phyloP scores from a whole-genome alignment of 1,140 invertebrate genomes.

The Aphelenchoides fujianensis region DNA sequence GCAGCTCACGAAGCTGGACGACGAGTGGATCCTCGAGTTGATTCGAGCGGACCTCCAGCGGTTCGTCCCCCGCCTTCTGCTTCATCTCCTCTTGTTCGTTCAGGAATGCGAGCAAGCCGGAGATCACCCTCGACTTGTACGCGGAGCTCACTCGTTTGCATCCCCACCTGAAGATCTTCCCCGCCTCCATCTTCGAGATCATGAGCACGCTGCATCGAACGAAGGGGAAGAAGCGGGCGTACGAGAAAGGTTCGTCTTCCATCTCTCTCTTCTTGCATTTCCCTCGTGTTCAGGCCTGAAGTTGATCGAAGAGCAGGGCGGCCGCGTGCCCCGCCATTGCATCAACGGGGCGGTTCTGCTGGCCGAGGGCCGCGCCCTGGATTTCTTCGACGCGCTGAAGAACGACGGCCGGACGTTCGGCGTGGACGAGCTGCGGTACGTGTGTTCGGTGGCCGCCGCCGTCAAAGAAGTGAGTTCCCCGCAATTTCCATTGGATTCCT shows the following conservation, averaged over 20 bases:
- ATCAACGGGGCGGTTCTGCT: background rate
- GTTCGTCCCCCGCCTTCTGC: background rate
- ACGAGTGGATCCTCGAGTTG: background rate
- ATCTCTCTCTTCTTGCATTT: background rate
- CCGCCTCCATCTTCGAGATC: background rate
- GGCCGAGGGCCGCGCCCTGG: background rate
- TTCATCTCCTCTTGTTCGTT: background rate
- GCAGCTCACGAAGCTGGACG: background rate
- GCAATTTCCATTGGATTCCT: background rate
- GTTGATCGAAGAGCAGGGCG: background rate
- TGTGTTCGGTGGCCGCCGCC: background rate
- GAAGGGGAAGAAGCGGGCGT: background rate
- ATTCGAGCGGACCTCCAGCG: background rate
- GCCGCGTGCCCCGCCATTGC: background rate
- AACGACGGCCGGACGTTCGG: background rate
- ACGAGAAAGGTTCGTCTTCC: background rate
- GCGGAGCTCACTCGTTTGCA: background rate
- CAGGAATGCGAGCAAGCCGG: background rate
- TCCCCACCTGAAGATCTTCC: slow-evolving; percentile 1
- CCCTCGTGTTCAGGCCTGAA: background rate
- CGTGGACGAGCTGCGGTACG: background rate
- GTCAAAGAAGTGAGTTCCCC: background rate
- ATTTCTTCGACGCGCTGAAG: slow-evolving; percentile 12
- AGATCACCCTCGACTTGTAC: background rate
- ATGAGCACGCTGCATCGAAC: background rate